These are phyloP conservation scores for Eupleurogrammus muticus DNA, from an alignment of 2,797 vertebrate species.

Conservation along the genomic window DNA sequence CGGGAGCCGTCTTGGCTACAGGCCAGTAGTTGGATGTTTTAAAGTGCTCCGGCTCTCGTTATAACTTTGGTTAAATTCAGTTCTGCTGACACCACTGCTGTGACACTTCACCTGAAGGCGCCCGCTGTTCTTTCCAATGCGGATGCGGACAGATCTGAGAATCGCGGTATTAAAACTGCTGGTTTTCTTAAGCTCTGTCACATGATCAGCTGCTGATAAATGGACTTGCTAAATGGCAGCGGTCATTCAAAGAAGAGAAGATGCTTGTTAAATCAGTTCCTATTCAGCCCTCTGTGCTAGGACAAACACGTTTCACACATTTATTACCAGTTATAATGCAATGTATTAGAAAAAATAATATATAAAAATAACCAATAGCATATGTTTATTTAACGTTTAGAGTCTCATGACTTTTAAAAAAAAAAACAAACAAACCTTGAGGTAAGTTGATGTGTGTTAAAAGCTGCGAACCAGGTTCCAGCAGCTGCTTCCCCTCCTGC, in stretches of 20 bases:
- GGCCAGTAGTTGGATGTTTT: slow-evolving; percentile 25
- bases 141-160: slow-evolving; percentile 15
- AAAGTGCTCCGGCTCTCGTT: slow-evolving; percentile 30
- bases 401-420: too few relatives aligned
- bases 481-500: slow-evolving; percentile 4
- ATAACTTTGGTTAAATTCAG: slow-evolving; percentile 19
- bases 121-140: slow-evolving; percentile 12
- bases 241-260: slow-evolving; percentile 30
- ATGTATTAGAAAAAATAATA: too few relatives aligned
- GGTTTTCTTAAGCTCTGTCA: slow-evolving; percentile 27
- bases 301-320: too few relatives aligned
- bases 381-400: too few relatives aligned
- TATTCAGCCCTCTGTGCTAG: too few relatives aligned
- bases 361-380: too few relatives aligned
- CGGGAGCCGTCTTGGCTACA: slow-evolving; percentile 10
- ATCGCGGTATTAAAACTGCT: background rate
- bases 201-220: slow-evolving; percentile 49
- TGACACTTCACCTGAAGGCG: slow-evolving; percentile 15
- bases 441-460: too few relatives aligned
- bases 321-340: too few relatives aligned
- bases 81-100: slow-evolving; percentile 30
- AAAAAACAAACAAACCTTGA: too few relatives aligned
- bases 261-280: slow-evolving; percentile 26
- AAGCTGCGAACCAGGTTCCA: too few relatives aligned
- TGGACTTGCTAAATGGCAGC: slow-evolving; percentile 49